Conservation (phyloP, 2,797 vertebrate genomes). For the Rhabdophis nuchalis region DNA sequence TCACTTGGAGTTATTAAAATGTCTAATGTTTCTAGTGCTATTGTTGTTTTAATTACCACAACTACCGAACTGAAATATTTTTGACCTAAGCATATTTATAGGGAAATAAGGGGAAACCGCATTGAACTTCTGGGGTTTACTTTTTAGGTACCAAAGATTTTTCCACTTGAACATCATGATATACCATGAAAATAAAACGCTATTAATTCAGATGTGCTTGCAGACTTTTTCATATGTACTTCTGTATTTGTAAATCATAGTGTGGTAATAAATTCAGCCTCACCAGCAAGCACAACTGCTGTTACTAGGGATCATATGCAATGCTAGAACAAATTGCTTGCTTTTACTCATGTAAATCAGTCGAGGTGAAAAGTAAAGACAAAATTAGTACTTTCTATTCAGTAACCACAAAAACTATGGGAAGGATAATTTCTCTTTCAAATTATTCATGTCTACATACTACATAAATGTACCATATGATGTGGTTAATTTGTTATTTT, state of each 20-base stretch:
- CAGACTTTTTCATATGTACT: not conserved
- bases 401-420: not conserved
- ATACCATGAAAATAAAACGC: not conserved
- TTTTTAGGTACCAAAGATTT: not conserved
- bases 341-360: not conserved
- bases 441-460: not conserved
- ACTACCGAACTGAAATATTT: not conserved
- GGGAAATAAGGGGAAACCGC: not conserved
- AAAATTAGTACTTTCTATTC: not conserved
- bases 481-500: not conserved
- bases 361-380: not conserved
- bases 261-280: not conserved
- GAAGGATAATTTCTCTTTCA: not conserved
- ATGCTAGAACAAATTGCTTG: not conserved
- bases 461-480: constrained; percentile 6
- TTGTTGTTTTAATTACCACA: not conserved
- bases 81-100: not conserved
- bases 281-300: not conserved
- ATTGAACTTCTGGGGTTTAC: not conserved
- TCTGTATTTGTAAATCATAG: not conserved
- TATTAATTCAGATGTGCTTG: not conserved
- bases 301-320: not conserved
- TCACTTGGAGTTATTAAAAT: not conserved
- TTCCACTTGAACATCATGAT: not conserved
- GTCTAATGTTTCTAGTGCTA: not conserved